Conservation (phyloP, 1,140 invertebrate genomes). For the Papilio polyxenes region DNA sequence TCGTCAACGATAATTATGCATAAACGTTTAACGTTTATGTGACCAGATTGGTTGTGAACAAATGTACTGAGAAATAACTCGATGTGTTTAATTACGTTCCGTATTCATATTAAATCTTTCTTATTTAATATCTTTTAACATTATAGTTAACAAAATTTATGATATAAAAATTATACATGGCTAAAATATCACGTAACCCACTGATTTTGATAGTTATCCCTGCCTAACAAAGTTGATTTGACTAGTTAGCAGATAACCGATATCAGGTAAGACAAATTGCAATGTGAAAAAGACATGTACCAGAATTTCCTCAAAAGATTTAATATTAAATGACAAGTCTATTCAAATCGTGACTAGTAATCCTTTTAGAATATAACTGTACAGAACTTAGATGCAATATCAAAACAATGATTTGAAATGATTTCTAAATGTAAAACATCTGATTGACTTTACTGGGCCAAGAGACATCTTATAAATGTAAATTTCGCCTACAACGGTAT, state of each 20-base stretch:
- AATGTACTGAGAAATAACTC: no score
- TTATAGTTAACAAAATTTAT: no score
- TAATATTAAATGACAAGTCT: not conserved
- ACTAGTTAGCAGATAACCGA: not conserved
- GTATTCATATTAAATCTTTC: no score
- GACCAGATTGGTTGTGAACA: not conserved
- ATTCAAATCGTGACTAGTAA: not conserved
- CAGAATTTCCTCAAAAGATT: not conserved
- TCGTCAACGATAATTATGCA: not conserved
- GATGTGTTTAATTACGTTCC: no score
- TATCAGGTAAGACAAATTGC: not conserved
- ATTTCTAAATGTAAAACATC: conserved; percentile 19
- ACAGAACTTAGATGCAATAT: conserved; percentile 10
- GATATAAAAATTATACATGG: no score
- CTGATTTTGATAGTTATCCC: no score
- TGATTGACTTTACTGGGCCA: conserved; percentile 33
- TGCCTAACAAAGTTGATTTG: no score
- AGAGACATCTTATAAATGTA: conserved; percentile 34
- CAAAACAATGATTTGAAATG: conserved; percentile 32
- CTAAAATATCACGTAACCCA: no score
- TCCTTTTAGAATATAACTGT: not conserved
- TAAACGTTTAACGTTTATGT: not conserved
- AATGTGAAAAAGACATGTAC: not conserved
- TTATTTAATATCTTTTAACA: no score
- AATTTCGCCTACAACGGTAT: conserved; percentile 21